A percentile compares a stretch with the other conserved stretches of the same genome.
Evolutionary conservation across 2,888 invertebrate genomes (phyloP).

Genomic region (Xanthia togata): DNA sequence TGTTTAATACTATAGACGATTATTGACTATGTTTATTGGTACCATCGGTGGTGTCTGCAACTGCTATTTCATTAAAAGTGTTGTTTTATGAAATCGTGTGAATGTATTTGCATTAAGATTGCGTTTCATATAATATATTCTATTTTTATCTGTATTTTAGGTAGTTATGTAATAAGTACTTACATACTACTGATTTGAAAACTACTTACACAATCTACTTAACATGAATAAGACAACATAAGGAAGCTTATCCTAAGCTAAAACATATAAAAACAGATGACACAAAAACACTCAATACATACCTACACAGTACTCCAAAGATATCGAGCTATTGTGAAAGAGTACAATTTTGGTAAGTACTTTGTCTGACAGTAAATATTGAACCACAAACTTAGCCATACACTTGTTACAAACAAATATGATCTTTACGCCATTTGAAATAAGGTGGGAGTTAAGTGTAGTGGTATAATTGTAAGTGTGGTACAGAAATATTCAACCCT

Average conservation of each 20-base stretch:
- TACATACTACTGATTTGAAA: too few species aligned
- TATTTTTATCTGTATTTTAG: too few species aligned
- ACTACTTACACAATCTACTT: too few species aligned
- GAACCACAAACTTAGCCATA: conserved; percentile 19
- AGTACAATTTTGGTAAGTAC: conserved; percentile 61
- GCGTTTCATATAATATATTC: too few species aligned
- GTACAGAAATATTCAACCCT: conserved; percentile 84
- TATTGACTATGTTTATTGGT: conserved; percentile 27
- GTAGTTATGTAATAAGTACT: too few species aligned
- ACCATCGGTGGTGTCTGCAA: not conserved
- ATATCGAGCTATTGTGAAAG: conserved; percentile 52
- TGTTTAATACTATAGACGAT: conserved; percentile 17
- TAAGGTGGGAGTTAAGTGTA: conserved; percentile 48
- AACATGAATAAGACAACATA: not conserved
- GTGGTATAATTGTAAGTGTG: conserved; percentile 62
- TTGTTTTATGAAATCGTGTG: too few species aligned
- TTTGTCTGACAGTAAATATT: conserved; percentile 49
- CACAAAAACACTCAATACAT: conserved; percentile 24
- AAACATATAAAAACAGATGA: conserved; percentile 41
- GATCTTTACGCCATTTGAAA: conserved; percentile 37
- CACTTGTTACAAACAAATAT: not conserved
- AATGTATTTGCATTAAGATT: too few species aligned
- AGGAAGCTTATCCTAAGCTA: not conserved
- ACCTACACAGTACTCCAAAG: conserved; percentile 29
- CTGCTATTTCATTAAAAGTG: not conserved